phyloP scores from a whole-genome alignment of 64 coral and sea anemone genomes.

The Anthopleura sola region DNA sequence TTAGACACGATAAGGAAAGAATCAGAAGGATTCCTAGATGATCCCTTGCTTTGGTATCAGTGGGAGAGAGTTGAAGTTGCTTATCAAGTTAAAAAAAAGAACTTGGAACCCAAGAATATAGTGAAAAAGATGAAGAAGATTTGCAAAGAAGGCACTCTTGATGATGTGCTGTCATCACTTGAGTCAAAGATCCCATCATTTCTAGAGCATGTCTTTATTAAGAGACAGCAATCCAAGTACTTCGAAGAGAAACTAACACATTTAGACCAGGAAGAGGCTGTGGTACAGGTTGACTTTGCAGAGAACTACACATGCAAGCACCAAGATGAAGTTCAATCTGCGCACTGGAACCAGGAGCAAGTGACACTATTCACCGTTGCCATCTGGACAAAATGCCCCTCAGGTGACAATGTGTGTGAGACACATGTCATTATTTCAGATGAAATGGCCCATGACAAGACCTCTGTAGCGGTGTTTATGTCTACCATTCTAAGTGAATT shows the following conservation, averaged over 20 bases:
- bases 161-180: conserved; percentile 19
- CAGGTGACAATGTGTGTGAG: background rate
- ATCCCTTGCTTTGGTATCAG: conserved; percentile 30
- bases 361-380: conserved; percentile 36
- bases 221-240: conserved; percentile 20
- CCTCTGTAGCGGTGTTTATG: conserved; percentile 26
- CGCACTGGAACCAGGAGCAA: conserved; percentile 40
- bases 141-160: conserved; percentile 35
- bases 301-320: conserved; percentile 39
- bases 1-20: too few species aligned
- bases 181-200: conserved; percentile 18
- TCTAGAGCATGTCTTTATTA: conserved; percentile 46
- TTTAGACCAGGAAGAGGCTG: conserved; percentile 10
- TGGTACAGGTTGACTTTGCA: conserved; percentile 43
- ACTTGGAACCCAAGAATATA: too few species aligned
- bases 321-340: conserved; percentile 48
- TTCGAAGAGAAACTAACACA: conserved; percentile 11
- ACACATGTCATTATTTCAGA: conserved; percentile 22
- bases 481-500: background rate
- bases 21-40: conserved; percentile 21
- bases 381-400: conserved; percentile 26
- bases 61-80: conserved; percentile 39
- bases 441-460: conserved; percentile 24
- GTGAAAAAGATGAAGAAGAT: conserved; percentile 37
- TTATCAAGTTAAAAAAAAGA: too few species aligned